Percentiles rank a stretch among this genome's conserved stretches.
phyloP scores from a whole-genome alignment of 2,797 vertebrate genomes.

The Moxostoma hubbsi region DNA sequence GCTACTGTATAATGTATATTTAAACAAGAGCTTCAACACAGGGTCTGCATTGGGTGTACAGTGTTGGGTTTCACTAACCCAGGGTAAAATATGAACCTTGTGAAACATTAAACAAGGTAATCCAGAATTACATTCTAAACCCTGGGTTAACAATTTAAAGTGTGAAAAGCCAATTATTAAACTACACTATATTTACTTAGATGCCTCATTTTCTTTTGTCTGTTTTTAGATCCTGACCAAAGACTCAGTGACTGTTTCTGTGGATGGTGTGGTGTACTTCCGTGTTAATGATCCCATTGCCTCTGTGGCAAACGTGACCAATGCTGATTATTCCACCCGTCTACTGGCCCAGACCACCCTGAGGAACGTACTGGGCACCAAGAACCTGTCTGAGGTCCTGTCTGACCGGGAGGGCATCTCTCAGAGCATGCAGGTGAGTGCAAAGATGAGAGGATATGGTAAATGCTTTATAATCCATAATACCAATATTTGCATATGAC shows the following conservation, averaged over 20 bases:
- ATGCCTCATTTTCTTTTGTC: not conserved
- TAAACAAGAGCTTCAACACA: too few species aligned
- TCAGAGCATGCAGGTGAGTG: slow-evolving; percentile 80
- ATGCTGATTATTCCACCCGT: slow-evolving; percentile 79
- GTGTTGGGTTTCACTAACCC: too few species aligned
- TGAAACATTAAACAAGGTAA: too few species aligned
- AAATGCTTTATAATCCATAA: too few species aligned
- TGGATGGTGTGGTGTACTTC: slow-evolving; percentile 84
- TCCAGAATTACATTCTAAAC: too few species aligned
- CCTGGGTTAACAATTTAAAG: too few species aligned
- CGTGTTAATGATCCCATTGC: slow-evolving; percentile 80
- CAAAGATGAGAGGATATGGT: not conserved
- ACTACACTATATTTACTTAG: too few species aligned
- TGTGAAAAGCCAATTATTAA: too few species aligned
- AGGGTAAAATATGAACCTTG: too few species aligned
- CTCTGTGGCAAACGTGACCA: slow-evolving; percentile 79
- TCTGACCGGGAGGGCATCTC: slow-evolving; percentile 81
- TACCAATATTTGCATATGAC: too few species aligned
- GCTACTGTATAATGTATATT: too few species aligned
- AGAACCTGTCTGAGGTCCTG: slow-evolving; percentile 80
- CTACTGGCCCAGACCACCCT: slow-evolving; percentile 83
- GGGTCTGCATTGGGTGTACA: too few species aligned
- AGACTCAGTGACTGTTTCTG: slow-evolving; percentile 80
- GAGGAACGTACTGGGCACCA: slow-evolving; percentile 81
- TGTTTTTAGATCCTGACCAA: slow-evolving; percentile 79